These are phyloP conservation scores for Dysidea cf. avara DNA, from an alignment of 37 sponge, comb jelly and placozoan genomes.

Conservation along the genomic window DNA sequence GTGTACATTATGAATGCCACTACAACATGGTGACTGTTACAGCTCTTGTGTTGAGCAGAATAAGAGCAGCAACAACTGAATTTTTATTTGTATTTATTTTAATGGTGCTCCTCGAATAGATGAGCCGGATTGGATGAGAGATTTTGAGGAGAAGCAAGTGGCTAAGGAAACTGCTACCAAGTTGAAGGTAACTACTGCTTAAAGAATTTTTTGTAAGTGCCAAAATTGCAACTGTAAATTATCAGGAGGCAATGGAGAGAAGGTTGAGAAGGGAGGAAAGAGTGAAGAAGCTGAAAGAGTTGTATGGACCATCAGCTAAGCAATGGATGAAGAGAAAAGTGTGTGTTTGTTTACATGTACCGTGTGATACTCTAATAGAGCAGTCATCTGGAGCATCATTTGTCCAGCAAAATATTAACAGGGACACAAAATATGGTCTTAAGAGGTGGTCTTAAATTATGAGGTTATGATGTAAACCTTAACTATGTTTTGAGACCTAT, in stretches of 20 bases:
- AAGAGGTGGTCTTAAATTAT: too few species aligned
- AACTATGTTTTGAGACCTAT: too few species aligned
- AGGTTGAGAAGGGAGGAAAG: constrained; percentile 43
- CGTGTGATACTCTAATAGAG: background rate
- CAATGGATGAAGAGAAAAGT: constrained; percentile 13
- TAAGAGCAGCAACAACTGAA: background rate
- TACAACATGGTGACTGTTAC: background rate
- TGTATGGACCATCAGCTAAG: constrained; percentile 15
- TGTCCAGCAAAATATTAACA: too few species aligned
- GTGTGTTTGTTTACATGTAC: background rate
- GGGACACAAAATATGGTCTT: too few species aligned
- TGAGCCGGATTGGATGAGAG: constrained; percentile 75
- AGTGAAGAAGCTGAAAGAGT: constrained; percentile 54
- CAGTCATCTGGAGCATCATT: background rate
- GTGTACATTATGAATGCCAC: background rate
- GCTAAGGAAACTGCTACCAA: constrained; percentile 47
- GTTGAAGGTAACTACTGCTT: constrained; percentile 41
- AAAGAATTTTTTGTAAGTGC: too few species aligned
- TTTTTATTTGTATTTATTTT: too few species aligned
- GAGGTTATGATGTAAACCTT: too few species aligned
- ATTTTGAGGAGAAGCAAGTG: constrained; percentile 53
- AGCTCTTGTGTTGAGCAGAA: background rate
- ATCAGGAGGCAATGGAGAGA: constrained; percentile 38
- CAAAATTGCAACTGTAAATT: background rate
- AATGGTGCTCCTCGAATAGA: too few species aligned